Base-by-base conservation (phyloP, 2,888 invertebrate genomes). In the Geophilus truncorum region DNA sequence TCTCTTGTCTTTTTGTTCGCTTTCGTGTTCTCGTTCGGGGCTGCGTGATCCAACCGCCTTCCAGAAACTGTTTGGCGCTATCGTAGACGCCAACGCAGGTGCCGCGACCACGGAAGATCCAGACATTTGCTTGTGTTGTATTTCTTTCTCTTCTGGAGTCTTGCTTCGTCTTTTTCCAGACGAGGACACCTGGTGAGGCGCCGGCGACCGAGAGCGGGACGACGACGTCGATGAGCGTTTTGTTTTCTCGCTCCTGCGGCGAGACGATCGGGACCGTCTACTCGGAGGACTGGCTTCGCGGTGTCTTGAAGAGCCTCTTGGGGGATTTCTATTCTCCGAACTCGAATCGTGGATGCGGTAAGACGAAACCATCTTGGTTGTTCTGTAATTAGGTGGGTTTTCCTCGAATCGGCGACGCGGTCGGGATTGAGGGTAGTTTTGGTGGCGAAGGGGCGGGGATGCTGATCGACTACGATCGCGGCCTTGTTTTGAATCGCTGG, bases 401-500 rank as follows among this genome's bases (percentile, higher is more conserved):
- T 77, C 77, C 15, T 77, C 77, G n/a, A 77, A 77, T 34, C 77
- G 77, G 1, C 62, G 62, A 12, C 62, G 23, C 25, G 62, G 62
- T 62, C 62, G 23, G 1, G 62, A 0, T 28, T 62, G 62, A 1
- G 45, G 18, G n/a, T 62, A 25, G 62, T 62, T 62, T 7, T 62
- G 62, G 25, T 25, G 9, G 3, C 62, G 62, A 62, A 25, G 4
- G 7, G 62, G 62, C 1, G 62, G 62, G 2, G 62, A 62, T 23
- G 25, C 9, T 15, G 62, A 62, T 62, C 25, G 62, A 25, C 62
- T 62, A 12, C 25, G 62, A 25, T 62, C 62, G 9, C 62, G 62
- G 25, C 9, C 3, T 15, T 21, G 62, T 62, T 62, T 62, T 7
- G 62, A 62, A 1, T 62, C 62, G 23, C 25, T 25, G 5, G 62